phyloP scores from a whole-genome alignment of 1,140 invertebrate genomes.

The Neomicropteryx cornuta region DNA sequence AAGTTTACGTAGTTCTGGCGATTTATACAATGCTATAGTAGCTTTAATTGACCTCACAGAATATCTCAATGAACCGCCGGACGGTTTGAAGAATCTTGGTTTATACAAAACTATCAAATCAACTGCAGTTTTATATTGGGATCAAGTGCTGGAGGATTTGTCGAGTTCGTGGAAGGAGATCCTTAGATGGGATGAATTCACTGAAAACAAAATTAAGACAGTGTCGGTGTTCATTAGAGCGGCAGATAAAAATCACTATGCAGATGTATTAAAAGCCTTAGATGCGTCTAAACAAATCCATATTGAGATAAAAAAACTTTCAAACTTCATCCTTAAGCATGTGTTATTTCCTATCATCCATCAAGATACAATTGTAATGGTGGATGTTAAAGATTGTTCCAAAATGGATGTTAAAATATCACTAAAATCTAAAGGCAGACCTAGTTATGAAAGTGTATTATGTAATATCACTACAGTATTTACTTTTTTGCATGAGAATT shows the following conservation, averaged over 20 bases:
- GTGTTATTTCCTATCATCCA: conserved; percentile 44
- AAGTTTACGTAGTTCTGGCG: conserved; percentile 31
- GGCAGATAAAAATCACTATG: conserved; percentile 19
- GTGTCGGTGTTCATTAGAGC: conserved; percentile 28
- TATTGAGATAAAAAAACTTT: conserved; percentile 37
- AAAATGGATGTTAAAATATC: conserved; percentile 33
- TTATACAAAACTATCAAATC: conserved; percentile 37
- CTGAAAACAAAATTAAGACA: conserved; percentile 13
- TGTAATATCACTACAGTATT: conserved; percentile 47
- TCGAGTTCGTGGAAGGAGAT: conserved; percentile 35
- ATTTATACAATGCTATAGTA: conserved; percentile 35
- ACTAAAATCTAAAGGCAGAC: conserved; percentile 30
- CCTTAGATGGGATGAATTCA: conserved; percentile 21
- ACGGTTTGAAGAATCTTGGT: conserved; percentile 37
- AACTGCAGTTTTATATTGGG: conserved; percentile 24
- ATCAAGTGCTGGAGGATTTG: conserved; percentile 32
- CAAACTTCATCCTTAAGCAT: conserved; percentile 37
- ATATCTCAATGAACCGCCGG: conserved; percentile 32
- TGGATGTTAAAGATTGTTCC: conserved; percentile 30
- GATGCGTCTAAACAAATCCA: conserved; percentile 33
- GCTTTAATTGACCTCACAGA: conserved; percentile 35
- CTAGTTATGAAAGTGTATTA: conserved; percentile 46
- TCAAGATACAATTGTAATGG: conserved; percentile 34
- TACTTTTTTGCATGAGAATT: conserved; percentile 43
- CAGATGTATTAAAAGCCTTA: conserved; percentile 39